A percentile compares a stretch with the other conserved stretches of the same genome.
phyloP scores from a whole-genome alignment of 2,888 invertebrate species.

The Euspilapteryx auroguttella region DNA sequence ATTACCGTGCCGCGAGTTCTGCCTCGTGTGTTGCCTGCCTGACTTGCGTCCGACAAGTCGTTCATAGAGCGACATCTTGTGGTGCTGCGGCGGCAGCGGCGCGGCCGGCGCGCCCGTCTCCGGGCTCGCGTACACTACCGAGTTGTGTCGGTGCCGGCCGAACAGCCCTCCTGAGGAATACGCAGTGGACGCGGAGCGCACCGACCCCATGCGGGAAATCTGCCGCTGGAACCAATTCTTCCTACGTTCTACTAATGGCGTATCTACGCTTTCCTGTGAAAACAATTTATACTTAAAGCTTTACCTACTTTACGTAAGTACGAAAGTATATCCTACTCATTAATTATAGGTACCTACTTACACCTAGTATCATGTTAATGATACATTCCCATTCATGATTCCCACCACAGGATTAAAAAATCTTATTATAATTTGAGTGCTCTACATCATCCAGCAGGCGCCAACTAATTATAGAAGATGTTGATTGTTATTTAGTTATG shows the following conservation, averaged over 20 bases:
- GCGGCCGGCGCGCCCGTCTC: conserved; percentile 56
- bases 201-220: conserved; percentile 83
- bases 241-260: conserved; percentile 80
- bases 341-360: too few species aligned
- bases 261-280: conserved; percentile 84
- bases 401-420: too few species aligned
- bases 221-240: conserved; percentile 89
- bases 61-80: conserved; percentile 83
- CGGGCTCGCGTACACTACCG: conserved; percentile 70
- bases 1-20: conserved; percentile 69
- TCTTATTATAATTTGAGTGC: too few species aligned
- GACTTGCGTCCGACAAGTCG: conserved; percentile 81
- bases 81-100: conserved; percentile 34
- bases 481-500: too few species aligned
- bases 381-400: too few species aligned
- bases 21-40: conserved; percentile 67
- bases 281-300: too few species aligned
- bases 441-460: too few species aligned
- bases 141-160: conserved; percentile 76
- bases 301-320: too few species aligned
- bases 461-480: too few species aligned
- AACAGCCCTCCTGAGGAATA: conserved; percentile 79
- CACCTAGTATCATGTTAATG: too few species aligned
- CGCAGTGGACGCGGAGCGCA: conserved; percentile 82
- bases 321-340: too few species aligned